Conservation (phyloP, 2,113 vertebrate genomes). For the Toxostoma redivivum region DNA sequence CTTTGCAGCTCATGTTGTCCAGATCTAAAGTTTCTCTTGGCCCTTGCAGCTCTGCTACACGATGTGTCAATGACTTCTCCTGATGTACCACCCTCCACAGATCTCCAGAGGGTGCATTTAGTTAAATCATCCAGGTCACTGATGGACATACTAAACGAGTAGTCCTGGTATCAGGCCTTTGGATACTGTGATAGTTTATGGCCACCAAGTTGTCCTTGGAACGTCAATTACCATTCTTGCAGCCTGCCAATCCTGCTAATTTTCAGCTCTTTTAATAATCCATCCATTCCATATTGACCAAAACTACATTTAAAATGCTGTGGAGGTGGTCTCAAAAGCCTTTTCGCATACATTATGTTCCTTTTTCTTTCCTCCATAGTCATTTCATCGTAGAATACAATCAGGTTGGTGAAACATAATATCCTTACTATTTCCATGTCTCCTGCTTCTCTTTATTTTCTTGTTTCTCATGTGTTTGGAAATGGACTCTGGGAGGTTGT, state of each 20-base stretch:
- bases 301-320: not conserved
- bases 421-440: not conserved
- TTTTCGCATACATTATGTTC: not conserved
- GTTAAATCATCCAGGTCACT: not conserved
- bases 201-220: not conserved
- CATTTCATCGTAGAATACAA: not conserved
- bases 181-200: not conserved
- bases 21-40: not conserved
- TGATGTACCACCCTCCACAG: rapidly evolving
- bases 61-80: rapidly evolving
- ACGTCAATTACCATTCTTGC: not conserved
- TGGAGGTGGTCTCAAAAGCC: not conserved
- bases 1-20: not conserved
- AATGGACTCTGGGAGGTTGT: not conserved
- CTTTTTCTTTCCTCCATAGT: not conserved
- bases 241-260: not conserved
- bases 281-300: not conserved
- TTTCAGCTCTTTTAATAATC: not conserved
- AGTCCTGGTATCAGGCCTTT: not conserved
- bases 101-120: not conserved
- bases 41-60: not conserved
- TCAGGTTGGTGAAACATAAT: not conserved
- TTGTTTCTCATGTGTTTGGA: not conserved
- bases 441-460: not conserved
- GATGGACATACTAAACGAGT: not conserved